Evolutionary conservation across 2,888 invertebrate species (phyloP), one percentile per base, ranked within the genome.

Genomic region (Pollenia labialis): DNA sequence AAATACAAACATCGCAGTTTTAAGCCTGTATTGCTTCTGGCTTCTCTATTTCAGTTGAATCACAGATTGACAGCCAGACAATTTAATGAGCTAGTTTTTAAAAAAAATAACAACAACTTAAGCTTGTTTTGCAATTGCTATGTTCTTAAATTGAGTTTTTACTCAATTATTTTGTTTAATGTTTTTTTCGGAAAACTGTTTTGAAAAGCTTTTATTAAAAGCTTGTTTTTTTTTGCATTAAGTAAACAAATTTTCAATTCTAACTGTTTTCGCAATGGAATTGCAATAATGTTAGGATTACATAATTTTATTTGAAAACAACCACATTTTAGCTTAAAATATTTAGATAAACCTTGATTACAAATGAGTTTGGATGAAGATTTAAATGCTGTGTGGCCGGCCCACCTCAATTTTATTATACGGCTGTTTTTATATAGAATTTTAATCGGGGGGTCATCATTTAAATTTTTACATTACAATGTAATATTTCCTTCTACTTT

Each of bases 161-260:
- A 54, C 9, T 32, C 11, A 50, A 50, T 23, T 58, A 42, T 23
- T 46, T 79, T n/a, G 6, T 32, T 6, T 6, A 32, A 32, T 32
- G 32, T 32, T 6, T 32, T 32, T 32, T 32, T 11, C 11, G 11
- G 40, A 8, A 69, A 82, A 76, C 40, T 18, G 11, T 42, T 48
- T 58, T 54, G 52, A 42, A 71, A 71, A 83, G 82, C 82, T 83
- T 71, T 83, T 62, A 32, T 10, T 44, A 18, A 75, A 82, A 82
- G 54, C 69, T 56, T 14, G 0, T 32, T 32, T 32, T 0, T 32
- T 4, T 4, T 40, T 18, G 2, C 6, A 32, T 16, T 46, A 52
- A 16, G n/a, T 32, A 52, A n/a, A 8, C 60, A 72, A 32, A 64
- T 58, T 40, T 79, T 58, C 8, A 64, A 64, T 71, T 72, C 64